Evolutionary conservation across 2,113 vertebrate genomes (phyloP), one percentile per base, ranked within the genome.

Genomic region (Oenanthe oenanthe): DNA sequence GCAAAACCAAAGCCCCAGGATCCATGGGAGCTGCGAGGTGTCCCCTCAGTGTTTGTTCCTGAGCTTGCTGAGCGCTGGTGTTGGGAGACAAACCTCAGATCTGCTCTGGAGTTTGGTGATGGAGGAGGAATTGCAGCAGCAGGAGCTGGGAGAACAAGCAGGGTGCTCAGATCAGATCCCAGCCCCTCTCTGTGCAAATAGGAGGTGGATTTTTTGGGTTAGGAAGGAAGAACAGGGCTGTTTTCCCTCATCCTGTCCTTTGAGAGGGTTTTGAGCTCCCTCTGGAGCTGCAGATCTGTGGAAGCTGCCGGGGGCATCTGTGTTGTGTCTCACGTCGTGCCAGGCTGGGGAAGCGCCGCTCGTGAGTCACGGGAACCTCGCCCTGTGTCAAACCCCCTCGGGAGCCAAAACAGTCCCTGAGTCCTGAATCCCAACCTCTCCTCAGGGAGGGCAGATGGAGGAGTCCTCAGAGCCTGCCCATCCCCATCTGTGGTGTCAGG

Each of bases 51-150:
- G 0, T 65, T 48, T 4, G 56, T 28, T n/a, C 7, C 50, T 3
- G 4, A 19, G 54, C 3, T 24, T 32, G 36, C 28, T 5, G 29
- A 60, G 78, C 6, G 0, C 32, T 16, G 38, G 25, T 12, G 1
- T 14, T 43, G 83, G 83, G 60, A 26, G 26, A 21, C 9, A 14
- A 28, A 66, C 9, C 34, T 50, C 1, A 2, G 40, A 9, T 11
- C 3, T 0, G 0, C 28, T 20, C 11, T 6, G 5, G 61, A 43
- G 18, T 29, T 19, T 13, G 51, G 13, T 21, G 73, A 0, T 8
- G 36, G 45, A 77, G 45, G n/a, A 68, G 65, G 21, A 22, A 34
- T 53, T 5, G 56, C 40, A 17, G 66, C 28, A 21, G 34, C 66
- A 65, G 65, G 72, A 77, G 60, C 50, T 1, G 0, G 50, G 71